Base-by-base conservation (phyloP, 2,797 vertebrate species). In the Arctocebus calabarensis region DNA sequence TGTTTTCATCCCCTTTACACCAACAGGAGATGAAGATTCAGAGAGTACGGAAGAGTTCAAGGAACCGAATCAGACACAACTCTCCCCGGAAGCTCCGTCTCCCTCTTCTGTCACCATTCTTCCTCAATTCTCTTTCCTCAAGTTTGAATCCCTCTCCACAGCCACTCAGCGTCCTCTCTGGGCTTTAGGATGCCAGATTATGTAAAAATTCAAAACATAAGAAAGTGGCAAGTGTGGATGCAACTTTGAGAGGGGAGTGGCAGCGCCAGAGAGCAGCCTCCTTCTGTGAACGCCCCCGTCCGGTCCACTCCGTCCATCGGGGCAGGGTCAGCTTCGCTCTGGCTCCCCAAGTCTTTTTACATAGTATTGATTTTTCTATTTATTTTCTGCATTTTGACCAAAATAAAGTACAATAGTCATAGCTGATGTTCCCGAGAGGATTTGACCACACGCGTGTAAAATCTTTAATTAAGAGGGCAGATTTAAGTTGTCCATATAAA, bases 261-360 rank as follows among this genome's bases (percentile, higher is more conserved):
- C 34, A 34, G 55, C 4, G 2, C 32, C 45, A 32, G 12, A 43
- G 4, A 23, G 9, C 48, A 10, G 0, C 11, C 17, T 55, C 27
- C 16, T 29, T 22, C 25, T 16, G 3, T 2, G 13, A 34, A 20
- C 23, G 9, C 3, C 22, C 34, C 11, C 2, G 11, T 16, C 7
- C 4, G 1, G 0, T 12, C 20, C 1, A 6, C 7, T 7, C 70
- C 1, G 25, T 20, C 16, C 9, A 13, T 43, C 3, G 2, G 3
- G 1, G 0, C 0, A 37, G n/a, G 40, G 27, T 7, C 5, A 32
- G 29, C 34, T 55, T 83, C 8, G 7, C 43, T 43, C 57, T 7
- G 10, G 29, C 61, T 66, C 9, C 4, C 32, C 7, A 6, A 2
- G 25, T 45, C 59, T 43, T 71, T 71, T 62, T 19, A 20, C 5